Conservation (phyloP, 2,888 invertebrate genomes). For the Ganaspis brasiliensis region DNA sequence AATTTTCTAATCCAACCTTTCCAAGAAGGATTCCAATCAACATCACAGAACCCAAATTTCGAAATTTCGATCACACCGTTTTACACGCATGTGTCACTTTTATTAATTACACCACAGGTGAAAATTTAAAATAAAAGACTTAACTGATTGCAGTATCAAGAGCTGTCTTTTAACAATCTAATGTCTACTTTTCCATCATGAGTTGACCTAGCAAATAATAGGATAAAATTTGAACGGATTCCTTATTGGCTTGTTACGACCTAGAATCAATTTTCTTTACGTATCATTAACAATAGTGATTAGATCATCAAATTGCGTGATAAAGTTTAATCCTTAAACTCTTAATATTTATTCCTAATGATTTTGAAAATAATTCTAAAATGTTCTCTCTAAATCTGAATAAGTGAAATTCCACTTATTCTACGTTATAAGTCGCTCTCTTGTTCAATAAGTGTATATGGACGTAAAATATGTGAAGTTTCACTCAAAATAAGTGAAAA, state of each 20-base stretch:
- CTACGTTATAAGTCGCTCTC: no score
- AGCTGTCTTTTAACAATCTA: slow-evolving; percentile 16
- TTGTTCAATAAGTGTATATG: no score
- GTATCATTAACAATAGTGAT: background rate
- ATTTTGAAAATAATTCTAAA: no score
- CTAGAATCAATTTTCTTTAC: slow-evolving; percentile 74
- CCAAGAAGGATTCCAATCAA: slow-evolving; percentile 2
- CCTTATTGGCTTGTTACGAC: slow-evolving; percentile 77
- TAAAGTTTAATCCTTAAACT: no score
- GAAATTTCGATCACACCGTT: slow-evolving; percentile 77
- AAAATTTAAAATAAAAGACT: slow-evolving; percentile 35
- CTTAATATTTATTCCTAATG: no score
- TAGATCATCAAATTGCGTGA: background rate
- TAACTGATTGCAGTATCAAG: background rate
- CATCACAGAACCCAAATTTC: slow-evolving; percentile 78
- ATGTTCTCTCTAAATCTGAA: no score
- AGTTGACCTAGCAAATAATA: slow-evolving; percentile 68
- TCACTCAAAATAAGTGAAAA: no score
- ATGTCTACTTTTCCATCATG: slow-evolving; percentile 13
- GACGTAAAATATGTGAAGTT: no score
- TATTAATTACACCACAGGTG: slow-evolving; percentile 27
- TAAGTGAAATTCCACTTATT: no score
- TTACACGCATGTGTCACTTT: slow-evolving; percentile 74
- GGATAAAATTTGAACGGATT: slow-evolving; percentile 77
- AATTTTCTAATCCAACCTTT: slow-evolving; percentile 11